phyloP scores from a whole-genome alignment of 2,888 invertebrate genomes.

The Pyrgus malvae region DNA sequence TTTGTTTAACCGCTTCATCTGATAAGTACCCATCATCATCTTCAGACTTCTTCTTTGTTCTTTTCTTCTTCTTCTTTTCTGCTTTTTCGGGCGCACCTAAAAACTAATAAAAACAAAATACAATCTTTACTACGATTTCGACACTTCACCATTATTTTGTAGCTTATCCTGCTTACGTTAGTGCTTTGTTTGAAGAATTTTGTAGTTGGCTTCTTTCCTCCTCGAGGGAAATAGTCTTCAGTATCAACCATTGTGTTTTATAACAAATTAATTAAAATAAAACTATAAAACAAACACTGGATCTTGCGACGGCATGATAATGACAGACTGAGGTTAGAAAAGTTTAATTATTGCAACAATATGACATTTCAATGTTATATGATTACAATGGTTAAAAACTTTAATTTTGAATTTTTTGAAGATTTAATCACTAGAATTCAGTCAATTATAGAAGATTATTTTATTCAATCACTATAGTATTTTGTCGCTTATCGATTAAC shows the following conservation, averaged over 20 bases:
- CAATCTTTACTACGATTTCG: background rate
- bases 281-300: too few relatives aligned
- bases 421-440: too few relatives aligned
- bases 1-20: slow-evolving; percentile 56
- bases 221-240: slow-evolving; percentile 82
- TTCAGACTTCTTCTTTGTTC: slow-evolving; percentile 57
- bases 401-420: too few relatives aligned
- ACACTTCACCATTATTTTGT: background rate
- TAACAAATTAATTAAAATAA: slow-evolving; percentile 18
- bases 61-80: slow-evolving; percentile 66
- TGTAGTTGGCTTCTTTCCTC: slow-evolving; percentile 73
- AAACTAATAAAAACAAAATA: slow-evolving; percentile 47
- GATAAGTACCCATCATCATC: slow-evolving; percentile 73
- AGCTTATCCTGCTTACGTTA: slow-evolving; percentile 52
- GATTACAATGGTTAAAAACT: too few relatives aligned
- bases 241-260: slow-evolving; percentile 53
- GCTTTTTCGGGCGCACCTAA: slow-evolving; percentile 66
- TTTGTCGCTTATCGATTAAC: too few relatives aligned
- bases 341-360: background rate
- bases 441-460: too few relatives aligned
- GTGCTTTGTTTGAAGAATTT: slow-evolving; percentile 69
- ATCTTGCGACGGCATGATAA: too few relatives aligned
- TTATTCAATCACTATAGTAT: too few relatives aligned
- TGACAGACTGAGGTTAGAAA: slow-evolving; percentile 8
- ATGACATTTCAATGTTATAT: too few relatives aligned